Percentiles rank a stretch among this genome's conserved stretches.
phyloP scores from a whole-genome alignment of 2,888 invertebrate species.

The Tenthredo amoena region DNA sequence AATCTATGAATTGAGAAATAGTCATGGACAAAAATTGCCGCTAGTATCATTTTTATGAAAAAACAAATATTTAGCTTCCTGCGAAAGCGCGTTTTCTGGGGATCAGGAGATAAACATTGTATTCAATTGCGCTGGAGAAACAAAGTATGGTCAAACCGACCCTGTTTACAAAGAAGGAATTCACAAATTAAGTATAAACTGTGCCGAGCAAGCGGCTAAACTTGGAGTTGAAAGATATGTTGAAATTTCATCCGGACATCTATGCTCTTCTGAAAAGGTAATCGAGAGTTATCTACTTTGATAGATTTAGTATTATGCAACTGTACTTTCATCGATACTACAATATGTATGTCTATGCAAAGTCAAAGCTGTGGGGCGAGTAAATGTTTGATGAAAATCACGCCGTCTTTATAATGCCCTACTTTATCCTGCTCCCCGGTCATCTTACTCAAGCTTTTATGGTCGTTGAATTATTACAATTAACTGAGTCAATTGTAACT shows the following conservation, averaged over 20 bases:
- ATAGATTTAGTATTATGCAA: not conserved
- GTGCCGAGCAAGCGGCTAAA: slow-evolving; percentile 88
- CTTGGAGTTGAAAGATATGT: slow-evolving; percentile 86
- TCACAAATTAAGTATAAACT: slow-evolving; percentile 89
- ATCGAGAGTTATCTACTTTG: slow-evolving; percentile 30
- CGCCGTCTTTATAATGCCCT: not conserved
- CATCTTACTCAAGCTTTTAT: not conserved
- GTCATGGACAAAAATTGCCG: not conserved
- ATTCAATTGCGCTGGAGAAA: slow-evolving; percentile 95
- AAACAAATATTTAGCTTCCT: slow-evolving; percentile 83
- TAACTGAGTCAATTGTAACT: not conserved
- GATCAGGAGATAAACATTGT: slow-evolving; percentile 87
- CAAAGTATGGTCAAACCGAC: slow-evolving; percentile 92
- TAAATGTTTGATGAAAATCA: not conserved
- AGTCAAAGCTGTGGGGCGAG: not conserved
- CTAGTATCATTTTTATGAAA: slow-evolving; percentile 2
- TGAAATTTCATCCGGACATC: slow-evolving; percentile 92
- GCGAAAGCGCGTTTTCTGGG: slow-evolving; percentile 86
- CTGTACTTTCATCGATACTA: not conserved
- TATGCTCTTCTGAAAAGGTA: slow-evolving; percentile 90
- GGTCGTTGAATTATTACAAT: not conserved
- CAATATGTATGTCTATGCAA: not conserved
- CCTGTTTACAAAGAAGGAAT: slow-evolving; percentile 95
- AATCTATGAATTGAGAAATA: not conserved
- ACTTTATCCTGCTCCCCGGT: not conserved